Conservation (phyloP, 2,797 vertebrate species). For the Eulemur coronatus region DNA sequence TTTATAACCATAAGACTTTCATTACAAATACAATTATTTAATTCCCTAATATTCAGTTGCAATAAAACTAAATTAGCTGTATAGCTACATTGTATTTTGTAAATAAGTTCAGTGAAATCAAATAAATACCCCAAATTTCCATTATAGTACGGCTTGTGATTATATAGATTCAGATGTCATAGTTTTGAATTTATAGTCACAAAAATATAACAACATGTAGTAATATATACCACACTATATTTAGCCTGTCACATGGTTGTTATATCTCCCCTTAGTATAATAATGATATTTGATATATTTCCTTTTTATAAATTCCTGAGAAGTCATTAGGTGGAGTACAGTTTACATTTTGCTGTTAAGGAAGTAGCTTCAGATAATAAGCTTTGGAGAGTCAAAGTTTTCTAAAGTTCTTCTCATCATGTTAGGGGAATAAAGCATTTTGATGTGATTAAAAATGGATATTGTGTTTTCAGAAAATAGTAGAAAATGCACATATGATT, state of each 20-base stretch:
- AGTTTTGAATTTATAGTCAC: background rate
- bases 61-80: background rate
- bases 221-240: background rate
- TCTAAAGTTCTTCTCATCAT: background rate
- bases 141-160: background rate
- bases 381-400: background rate
- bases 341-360: background rate
- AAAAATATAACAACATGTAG: background rate
- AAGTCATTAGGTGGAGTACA: background rate
- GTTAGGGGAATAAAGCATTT: background rate
- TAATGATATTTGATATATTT: background rate
- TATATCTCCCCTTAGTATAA: background rate
- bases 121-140: background rate
- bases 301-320: background rate
- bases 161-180: background rate
- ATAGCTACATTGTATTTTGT: background rate
- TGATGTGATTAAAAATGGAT: background rate
- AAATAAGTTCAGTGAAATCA: background rate
- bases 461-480: background rate
- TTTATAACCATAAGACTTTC: background rate
- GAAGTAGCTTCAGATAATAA: background rate
- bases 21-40: background rate
- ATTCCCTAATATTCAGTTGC: background rate
- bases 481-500: background rate
- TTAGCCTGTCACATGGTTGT: background rate